Evolutionary conservation across 2,888 invertebrate species (phyloP), one percentile per base, ranked within the genome.

Genomic region (Sinohyriopsis cumingii): DNA sequence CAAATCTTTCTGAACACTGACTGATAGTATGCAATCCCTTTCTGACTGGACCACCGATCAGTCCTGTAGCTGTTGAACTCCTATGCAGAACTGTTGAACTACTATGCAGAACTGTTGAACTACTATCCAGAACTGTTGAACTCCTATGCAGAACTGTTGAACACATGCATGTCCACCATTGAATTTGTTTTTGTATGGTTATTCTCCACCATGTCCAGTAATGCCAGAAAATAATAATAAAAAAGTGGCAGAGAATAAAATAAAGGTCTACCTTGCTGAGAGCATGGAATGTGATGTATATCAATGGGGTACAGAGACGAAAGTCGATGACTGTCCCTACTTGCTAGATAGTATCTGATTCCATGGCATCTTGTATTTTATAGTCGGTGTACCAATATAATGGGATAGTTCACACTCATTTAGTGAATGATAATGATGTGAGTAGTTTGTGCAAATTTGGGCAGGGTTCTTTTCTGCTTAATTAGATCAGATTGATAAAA

Each of bases 321-420:
- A 45, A 24, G 66, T 66, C 66, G 24, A 53, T 66, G 66, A 66
- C 59, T 66, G 66, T 66, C 4, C 54, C 60, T 28, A n/a, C 55
- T 63, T 64, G 69, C 65, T 65, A 69, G 69, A 69, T 64, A 69
- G 65, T 69, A 69, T 64, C 69, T 65, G 69, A 69, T 53, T 22
- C 25, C 55, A 54, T n/a, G 53, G 22, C 28, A 54, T 54, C 22
- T 53, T 9, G 0, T 63, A 24, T n/a, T 59, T 6, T 59, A 22
- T 59, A 19, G 25, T 45, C 45, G 2, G 3, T 12, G 1, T 15
- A 45, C 15, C 3, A 45, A 45, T 3, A 45, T 45, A 45, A 15
- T 12, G 45, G 3, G 15, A 45, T 45, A 15, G 45, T 45, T 45
- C 15, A 45, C 45, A 15, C 45, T 3, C 15, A 45, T 45, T 45